A percentile compares a stretch with the other conserved stretches of the same genome.
Conservation (phyloP, 2,888 invertebrate genomes). For the Cataglyphis altisquamis region DNA sequence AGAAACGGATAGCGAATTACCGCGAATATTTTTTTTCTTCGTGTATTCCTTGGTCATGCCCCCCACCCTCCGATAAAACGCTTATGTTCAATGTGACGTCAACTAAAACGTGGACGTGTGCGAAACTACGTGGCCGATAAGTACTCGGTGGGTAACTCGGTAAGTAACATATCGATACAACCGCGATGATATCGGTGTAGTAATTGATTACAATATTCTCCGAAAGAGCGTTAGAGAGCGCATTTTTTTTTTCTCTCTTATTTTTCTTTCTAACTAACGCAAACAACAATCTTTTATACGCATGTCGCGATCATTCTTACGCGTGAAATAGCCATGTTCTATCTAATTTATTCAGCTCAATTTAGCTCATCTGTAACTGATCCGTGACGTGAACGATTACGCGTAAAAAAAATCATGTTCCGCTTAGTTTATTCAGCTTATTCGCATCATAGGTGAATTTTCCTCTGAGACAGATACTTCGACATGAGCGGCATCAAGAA, state of each 20-base stretch:
- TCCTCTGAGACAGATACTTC: neutral
- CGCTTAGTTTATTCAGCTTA: neutral
- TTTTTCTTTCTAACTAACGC: neutral
- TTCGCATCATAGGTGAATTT: neutral
- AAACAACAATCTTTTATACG: neutral
- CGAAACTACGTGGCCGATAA: neutral
- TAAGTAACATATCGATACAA: neutral
- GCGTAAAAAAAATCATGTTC: neutral
- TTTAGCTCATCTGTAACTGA: neutral
- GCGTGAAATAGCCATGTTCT: neutral
- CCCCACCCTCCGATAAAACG: neutral
- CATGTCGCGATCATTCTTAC: neutral
- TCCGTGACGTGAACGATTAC: neutral
- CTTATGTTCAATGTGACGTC: neutral
- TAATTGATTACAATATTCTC: neutral
- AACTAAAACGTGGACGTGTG: neutral
- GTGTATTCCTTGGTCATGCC: neutral
- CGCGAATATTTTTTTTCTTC: conserved; percentile 49
- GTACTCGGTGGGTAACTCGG: neutral
- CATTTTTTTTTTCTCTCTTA: neutral
- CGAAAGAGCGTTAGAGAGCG: neutral
- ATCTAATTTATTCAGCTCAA: neutral
- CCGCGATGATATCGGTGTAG: too few relatives aligned
- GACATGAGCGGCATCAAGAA: conserved; percentile 71
- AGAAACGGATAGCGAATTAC: conserved; percentile 70